phyloP scores from a whole-genome alignment of 2,888 invertebrate species.

The Globia sparganii region DNA sequence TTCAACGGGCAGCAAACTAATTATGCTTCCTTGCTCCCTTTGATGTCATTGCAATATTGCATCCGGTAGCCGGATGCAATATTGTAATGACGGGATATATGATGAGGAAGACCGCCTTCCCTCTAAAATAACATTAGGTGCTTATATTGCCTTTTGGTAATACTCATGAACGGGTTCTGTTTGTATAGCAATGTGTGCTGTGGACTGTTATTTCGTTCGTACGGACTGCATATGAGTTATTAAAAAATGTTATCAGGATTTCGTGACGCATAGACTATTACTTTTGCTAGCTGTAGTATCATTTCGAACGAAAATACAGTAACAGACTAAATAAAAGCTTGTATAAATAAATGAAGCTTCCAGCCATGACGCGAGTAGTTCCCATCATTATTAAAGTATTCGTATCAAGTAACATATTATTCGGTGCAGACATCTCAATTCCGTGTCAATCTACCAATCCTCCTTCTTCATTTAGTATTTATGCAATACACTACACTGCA shows the following conservation, averaged over 20 bases:
- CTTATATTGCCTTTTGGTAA: too few species aligned
- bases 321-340: neutral
- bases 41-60: slow-evolving; percentile 6
- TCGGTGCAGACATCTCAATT: slow-evolving; percentile 8
- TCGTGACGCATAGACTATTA: neutral
- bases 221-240: neutral
- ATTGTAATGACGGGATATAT: too few species aligned
- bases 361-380: too few species aligned
- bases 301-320: too few species aligned
- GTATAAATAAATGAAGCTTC: neutral
- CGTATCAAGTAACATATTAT: neutral
- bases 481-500: neutral
- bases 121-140: neutral
- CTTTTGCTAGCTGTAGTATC: neutral
- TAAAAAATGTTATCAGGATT: neutral
- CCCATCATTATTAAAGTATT: slow-evolving; percentile 14
- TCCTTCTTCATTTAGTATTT: slow-evolving; percentile 8
- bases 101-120: too few species aligned
- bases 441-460: slow-evolving; percentile 14
- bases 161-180: neutral
- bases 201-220: neutral
- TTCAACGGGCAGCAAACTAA: neutral
- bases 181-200: neutral
- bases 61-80: neutral
- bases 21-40: neutral